Conservation (phyloP, 2,113 vertebrate species). For the Dipodomys stephensi region DNA sequence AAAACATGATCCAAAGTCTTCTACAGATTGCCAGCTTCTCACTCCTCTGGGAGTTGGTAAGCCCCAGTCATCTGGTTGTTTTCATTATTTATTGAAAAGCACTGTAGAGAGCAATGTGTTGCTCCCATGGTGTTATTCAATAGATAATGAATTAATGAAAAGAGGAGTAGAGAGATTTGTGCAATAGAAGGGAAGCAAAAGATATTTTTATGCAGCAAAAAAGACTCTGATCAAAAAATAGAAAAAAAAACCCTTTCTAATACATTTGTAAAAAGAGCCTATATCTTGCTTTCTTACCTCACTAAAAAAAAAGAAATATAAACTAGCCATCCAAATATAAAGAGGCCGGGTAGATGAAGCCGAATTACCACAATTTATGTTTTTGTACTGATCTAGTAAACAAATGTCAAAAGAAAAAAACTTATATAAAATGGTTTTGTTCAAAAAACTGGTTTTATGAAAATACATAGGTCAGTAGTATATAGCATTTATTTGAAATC, state of each 20-base stretch:
- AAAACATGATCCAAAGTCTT: conserved; percentile 12
- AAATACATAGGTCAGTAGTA: neutral
- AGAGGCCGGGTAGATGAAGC: neutral
- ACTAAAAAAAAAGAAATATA: neutral
- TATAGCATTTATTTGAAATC: neutral
- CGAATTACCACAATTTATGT: neutral
- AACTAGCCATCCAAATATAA: neutral
- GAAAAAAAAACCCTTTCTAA: neutral
- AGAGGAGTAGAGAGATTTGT: conserved; percentile 36
- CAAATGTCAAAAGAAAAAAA: neutral
- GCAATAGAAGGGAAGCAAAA: conserved; percentile 24
- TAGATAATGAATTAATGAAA: conserved; percentile 65
- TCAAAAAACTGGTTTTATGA: neutral
- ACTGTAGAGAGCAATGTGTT: neutral
- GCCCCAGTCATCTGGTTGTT: neutral
- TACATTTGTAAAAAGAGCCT: neutral
- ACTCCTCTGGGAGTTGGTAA: neutral
- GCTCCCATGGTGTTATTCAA: neutral
- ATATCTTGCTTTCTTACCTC: neutral
- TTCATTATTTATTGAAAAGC: conserved; percentile 68
- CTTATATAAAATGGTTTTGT: neutral
- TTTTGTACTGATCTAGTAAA: neutral
- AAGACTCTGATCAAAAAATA: neutral
- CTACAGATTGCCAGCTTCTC: neutral
- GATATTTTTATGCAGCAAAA: neutral